Conservation (phyloP, 2,888 invertebrate species). For the Torymus auratus region DNA sequence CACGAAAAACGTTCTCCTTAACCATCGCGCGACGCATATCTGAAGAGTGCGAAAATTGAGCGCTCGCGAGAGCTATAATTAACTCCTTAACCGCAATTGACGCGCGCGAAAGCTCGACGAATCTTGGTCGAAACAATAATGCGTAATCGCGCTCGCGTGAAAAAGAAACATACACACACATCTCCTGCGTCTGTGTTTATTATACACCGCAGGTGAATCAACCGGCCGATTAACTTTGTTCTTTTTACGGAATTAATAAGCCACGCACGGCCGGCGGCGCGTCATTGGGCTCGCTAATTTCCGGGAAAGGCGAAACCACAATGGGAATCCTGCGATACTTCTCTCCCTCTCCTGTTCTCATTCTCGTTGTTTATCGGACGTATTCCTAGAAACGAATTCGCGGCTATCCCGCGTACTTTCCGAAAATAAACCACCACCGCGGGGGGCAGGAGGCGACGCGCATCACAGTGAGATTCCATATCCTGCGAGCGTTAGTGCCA, state of each 20-base stretch:
- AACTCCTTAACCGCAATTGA: too few relatives aligned
- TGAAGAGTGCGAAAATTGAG: too few relatives aligned
- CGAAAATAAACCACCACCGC: constrained; percentile 13
- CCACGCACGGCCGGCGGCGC: neutral
- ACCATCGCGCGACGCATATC: too few relatives aligned
- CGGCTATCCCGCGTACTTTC: constrained; percentile 17
- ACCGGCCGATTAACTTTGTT: neutral
- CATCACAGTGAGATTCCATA: neutral
- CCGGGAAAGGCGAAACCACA: constrained; percentile 47
- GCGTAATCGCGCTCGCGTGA: neutral
- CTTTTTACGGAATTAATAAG: constrained; percentile 1
- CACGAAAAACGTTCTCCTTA: too few relatives aligned
- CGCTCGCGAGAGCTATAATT: too few relatives aligned
- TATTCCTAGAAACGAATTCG: constrained; percentile 12
- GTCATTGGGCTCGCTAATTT: constrained; percentile 29
- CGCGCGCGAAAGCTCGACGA: constrained; percentile 1
- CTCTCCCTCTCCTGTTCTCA: neutral
- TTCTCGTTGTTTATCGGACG: neutral
- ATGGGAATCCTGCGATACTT: constrained; percentile 31
- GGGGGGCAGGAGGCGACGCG: neutral
- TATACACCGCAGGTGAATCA: constrained; percentile 20
- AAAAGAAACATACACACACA: neutral
- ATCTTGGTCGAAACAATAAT: neutral
- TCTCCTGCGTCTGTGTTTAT: neutral
- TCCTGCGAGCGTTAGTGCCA: neutral